A percentile compares a stretch with the other conserved stretches of the same genome.
Evolutionary conservation across 2,888 invertebrate species (phyloP).

Genomic region (Molorchus minor): DNA sequence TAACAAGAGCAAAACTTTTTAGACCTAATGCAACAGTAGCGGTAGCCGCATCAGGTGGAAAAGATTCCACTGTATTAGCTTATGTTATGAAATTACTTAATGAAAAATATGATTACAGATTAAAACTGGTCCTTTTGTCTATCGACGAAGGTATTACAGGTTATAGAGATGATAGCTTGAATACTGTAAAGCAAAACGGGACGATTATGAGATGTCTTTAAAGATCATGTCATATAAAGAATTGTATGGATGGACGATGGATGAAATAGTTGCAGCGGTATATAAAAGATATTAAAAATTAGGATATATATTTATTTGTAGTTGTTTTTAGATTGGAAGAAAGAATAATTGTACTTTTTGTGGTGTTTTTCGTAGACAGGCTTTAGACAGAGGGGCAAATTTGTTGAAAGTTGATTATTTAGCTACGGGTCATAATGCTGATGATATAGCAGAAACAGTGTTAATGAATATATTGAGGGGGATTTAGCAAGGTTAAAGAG

Average conservation of each 20-base stretch:
- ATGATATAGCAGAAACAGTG: conserved; percentile 98
- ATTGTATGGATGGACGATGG: conserved; percentile 99
- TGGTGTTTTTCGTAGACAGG: conserved; percentile 95
- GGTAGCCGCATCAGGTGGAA: conserved; percentile 92
- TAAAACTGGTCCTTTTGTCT: conserved; percentile 89
- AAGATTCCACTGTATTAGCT: conserved; percentile 98
- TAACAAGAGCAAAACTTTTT: conserved; percentile 82
- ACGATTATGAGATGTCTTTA: conserved; percentile 92
- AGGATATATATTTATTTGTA: neutral
- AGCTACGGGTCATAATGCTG: conserved; percentile 96
- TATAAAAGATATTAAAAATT: conserved; percentile 49
- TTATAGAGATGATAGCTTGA: conserved; percentile 94
- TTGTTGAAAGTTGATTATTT: conserved; percentile 89
- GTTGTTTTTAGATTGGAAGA: conserved; percentile 69
- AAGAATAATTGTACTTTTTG: conserved; percentile 98
- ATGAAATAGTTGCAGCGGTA: conserved; percentile 91
- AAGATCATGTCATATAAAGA: conserved; percentile 97
- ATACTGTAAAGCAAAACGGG: conserved; percentile 95
- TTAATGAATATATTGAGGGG: conserved; percentile 97
- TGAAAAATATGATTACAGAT: conserved; percentile 86
- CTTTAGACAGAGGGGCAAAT: conserved; percentile 93
- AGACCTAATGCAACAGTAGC: conserved; percentile 86
- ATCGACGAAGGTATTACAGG: conserved; percentile 99
- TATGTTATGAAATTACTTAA: conserved; percentile 92
- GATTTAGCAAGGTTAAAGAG: conserved; percentile 93